These are phyloP conservation scores for Bombyx huttoni DNA, from an alignment of 2,888 invertebrate genomes.

Conservation along the genomic window DNA sequence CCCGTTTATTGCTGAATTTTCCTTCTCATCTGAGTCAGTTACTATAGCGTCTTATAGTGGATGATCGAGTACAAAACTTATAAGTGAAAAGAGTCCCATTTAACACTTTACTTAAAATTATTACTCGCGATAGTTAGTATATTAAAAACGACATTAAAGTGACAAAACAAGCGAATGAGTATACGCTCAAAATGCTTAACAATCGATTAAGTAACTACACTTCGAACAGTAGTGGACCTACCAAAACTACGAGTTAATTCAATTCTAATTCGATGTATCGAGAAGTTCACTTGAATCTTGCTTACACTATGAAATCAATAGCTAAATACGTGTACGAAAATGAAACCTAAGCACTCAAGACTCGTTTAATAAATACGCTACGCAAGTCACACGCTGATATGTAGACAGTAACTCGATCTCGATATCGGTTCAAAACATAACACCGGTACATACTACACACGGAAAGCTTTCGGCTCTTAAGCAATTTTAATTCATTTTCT, in stretches of 20 bases:
- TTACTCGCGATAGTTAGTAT: conserved; percentile 22
- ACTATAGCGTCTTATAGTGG: too few species aligned
- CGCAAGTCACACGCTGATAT: conserved; percentile 69
- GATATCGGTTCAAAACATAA: conserved; percentile 57
- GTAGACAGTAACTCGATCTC: conserved; percentile 58
- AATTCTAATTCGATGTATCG: conserved; percentile 63
- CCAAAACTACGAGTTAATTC: conserved; percentile 35
- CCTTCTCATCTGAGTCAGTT: too few species aligned
- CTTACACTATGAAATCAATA: conserved; percentile 43
- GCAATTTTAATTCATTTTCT: conserved; percentile 14
- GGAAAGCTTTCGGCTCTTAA: conserved; percentile 42
- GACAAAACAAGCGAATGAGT: conserved; percentile 29
- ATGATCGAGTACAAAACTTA: neutral
- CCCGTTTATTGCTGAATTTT: too few species aligned
- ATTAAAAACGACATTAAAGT: conserved; percentile 19
- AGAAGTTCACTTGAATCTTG: conserved; percentile 46
- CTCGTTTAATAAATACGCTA: conserved; percentile 45
- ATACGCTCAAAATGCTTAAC: conserved; percentile 33
- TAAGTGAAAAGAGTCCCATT: conserved; percentile 33
- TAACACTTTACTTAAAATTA: conserved; percentile 22
- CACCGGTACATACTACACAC: conserved; percentile 34
- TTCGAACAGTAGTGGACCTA: conserved; percentile 33
- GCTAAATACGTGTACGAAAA: conserved; percentile 48
- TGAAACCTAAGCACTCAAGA: conserved; percentile 41
- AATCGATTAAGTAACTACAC: conserved; percentile 35